Evolutionary conservation across 2,797 vertebrate genomes (phyloP).

Genomic region (Phoxinus dragarum): DNA sequence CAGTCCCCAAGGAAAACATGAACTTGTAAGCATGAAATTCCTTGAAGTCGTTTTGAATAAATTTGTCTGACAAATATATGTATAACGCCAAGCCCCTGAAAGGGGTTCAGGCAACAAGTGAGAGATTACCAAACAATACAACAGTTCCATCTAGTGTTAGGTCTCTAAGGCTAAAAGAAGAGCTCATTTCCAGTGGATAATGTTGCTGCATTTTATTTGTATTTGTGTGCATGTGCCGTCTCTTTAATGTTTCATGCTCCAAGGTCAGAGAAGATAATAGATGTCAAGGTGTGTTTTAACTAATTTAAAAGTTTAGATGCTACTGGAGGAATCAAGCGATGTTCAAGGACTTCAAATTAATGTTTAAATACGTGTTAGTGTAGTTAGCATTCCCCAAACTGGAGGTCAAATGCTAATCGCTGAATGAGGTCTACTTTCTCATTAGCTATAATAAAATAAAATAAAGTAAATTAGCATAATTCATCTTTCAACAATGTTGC

Average conservation of each 20-base stretch:
- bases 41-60: neutral
- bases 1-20: neutral
- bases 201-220: neutral
- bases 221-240: neutral
- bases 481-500: neutral
- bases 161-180: neutral
- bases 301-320: neutral
- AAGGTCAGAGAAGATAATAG: neutral
- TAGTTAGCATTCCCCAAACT: neutral
- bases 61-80: neutral
- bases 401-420: neutral
- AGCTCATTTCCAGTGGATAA: neutral
- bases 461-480: neutral
- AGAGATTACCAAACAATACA: slow-evolving; percentile 3
- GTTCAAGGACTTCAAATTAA: neutral
- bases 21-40: neutral
- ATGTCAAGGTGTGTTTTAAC: neutral
- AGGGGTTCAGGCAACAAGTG: neutral
- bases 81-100: neutral
- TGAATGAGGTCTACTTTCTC: neutral
- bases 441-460: neutral
- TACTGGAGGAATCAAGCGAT: neutral
- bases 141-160: slow-evolving; percentile 59
- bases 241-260: neutral
- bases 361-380: neutral